A percentile compares a stretch with the other conserved stretches of the same genome.
Conservation (phyloP, 2,113 vertebrate genomes). For the Aramus guarauna region DNA sequence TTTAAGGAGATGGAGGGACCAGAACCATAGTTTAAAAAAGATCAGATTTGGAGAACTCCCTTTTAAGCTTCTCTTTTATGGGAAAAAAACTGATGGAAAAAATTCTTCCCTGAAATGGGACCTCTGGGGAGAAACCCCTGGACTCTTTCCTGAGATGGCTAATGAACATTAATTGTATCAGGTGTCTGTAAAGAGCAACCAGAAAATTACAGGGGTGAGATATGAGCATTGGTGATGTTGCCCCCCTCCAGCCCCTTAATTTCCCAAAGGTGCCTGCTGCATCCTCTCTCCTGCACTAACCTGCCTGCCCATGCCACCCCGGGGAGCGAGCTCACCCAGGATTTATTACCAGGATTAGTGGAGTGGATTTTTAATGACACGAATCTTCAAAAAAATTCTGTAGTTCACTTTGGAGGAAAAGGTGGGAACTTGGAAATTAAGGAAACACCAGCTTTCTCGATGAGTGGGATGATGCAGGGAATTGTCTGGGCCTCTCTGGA, state of each 20-base stretch:
- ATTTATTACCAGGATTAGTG: not conserved
- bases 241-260: not conserved
- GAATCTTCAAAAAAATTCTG: not conserved
- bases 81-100: not conserved
- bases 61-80: not conserved
- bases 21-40: not conserved
- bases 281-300: not conserved
- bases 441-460: not conserved
- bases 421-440: not conserved
- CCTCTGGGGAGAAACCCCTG: not conserved
- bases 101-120: not conserved
- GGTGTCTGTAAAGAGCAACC: not conserved
- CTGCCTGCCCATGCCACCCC: rapidly evolving
- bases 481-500: not conserved
- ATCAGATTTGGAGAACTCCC: not conserved
- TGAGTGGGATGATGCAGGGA: not conserved
- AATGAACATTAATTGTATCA: not conserved
- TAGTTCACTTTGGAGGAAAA: not conserved
- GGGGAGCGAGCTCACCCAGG: rapidly evolving
- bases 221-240: not conserved
- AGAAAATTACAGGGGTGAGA: not conserved
- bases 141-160: not conserved
- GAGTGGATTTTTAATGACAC: not conserved
- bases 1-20: not conserved
- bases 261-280: not conserved